Evolutionary conservation across 2,888 invertebrate species (phyloP).

Genomic region (Calameuta pallipes): DNA sequence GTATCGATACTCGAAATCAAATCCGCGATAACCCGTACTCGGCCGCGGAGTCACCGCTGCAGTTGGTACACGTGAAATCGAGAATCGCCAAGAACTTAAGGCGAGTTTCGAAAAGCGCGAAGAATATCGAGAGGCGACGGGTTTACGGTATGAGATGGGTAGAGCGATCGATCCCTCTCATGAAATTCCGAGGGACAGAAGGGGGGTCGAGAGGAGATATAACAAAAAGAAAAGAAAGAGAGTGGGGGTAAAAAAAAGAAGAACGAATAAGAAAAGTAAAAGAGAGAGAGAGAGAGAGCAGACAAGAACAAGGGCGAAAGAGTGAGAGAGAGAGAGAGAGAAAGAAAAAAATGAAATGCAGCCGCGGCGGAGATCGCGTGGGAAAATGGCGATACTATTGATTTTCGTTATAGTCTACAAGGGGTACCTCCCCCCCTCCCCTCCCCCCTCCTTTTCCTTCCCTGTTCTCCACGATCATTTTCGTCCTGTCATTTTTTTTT

Average conservation of each 20-base stretch:
- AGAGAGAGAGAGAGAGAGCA: not conserved
- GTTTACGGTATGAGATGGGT: not conserved
- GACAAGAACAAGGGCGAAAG: not conserved
- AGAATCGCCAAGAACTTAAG: not conserved
- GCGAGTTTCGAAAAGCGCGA: not conserved
- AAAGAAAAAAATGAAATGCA: not conserved
- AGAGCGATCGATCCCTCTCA: not conserved
- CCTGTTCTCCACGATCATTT: not conserved
- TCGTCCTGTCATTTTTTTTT: not conserved
- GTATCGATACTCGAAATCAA: not conserved
- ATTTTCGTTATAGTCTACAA: not conserved
- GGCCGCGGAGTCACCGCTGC: not conserved
- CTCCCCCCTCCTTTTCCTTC: too few species aligned
- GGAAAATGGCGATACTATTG: not conserved
- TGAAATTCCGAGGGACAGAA: not conserved
- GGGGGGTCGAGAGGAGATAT: not conserved
- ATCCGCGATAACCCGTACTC: not conserved
- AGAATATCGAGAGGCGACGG: not conserved
- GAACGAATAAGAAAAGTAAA: not conserved
- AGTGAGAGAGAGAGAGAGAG: not conserved
- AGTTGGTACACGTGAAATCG: not conserved
- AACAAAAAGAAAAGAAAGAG: not conserved
- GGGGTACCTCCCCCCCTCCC: not conserved
- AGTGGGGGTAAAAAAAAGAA: not conserved
- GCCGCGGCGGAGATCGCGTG: not conserved